Evolutionary conservation across 1,140 invertebrate genomes (phyloP), one percentile per base, ranked within the genome.

Genomic region (Drosophila auraria): DNA sequence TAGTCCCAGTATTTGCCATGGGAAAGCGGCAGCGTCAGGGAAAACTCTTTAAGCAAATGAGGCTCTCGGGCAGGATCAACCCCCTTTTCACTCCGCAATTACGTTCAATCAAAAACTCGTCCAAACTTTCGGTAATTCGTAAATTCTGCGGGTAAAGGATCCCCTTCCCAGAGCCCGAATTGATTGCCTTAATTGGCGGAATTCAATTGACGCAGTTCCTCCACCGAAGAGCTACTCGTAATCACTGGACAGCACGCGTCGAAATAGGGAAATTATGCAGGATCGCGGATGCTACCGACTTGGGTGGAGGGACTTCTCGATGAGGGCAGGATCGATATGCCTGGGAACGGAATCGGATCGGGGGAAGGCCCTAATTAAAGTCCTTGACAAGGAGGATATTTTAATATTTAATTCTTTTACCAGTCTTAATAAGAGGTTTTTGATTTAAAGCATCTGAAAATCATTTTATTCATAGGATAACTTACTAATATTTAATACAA

Each of bases 71-170:
- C 74, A 89, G 87, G 86, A 90, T 79, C 78, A 70, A 65, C 83
- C 66, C 83, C 57, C 53, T 62, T n/a, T 40, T 59, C 50, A 42
- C 30, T 63, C 14, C 54, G 36, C 63, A 73, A 86, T 86, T 84
- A 80, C 73, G 57, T 64, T 82, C 58, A 79, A 84, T 84, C 78
- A 78, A 84, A 61, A 75, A 83, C 42, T 70, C 60, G 78, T 50
- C 53, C 53, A 65, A 38, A 30, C 58, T 66, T 15, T 54, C 36
- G 6, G 14, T 63, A 30, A 30, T 6, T 56, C 33, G 36, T n/a
- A 7, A 72, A 77, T 69, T 77, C 86, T 90, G 86, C 86, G 87
- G 86, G 86, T 62, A 79, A 57, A 84, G 84, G 80, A 89, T 89
- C 78, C 62, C 54, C 36, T n/a, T 20, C 38, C n/a, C 4, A 15